A percentile compares a stretch with the other conserved stretches of the same genome.
Evolutionary conservation across 2,888 invertebrate genomes (phyloP).

Genomic region (Cheilosia grossa): DNA sequence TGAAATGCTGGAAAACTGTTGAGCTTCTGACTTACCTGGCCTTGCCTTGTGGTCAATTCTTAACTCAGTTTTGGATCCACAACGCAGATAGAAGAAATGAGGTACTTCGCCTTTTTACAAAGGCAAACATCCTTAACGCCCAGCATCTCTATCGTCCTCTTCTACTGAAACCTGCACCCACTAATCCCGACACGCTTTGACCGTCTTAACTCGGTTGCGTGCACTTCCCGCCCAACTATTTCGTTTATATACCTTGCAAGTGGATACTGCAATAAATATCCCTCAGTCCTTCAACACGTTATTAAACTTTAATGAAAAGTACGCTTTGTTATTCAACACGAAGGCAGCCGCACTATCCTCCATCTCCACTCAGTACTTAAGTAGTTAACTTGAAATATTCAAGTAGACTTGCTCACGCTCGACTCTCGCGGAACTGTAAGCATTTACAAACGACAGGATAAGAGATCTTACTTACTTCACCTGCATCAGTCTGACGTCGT

Average conservation of each 20-base stretch:
- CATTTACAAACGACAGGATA: slow-evolving; percentile 30
- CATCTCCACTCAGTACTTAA: slow-evolving; percentile 34
- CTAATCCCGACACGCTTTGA: not conserved
- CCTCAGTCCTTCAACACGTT: slow-evolving; percentile 65
- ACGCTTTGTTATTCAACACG: slow-evolving; percentile 29
- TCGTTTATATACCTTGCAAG: not conserved
- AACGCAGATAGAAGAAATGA: no score
- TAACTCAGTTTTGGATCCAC: no score
- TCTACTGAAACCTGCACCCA: no score
- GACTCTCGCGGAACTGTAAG: no score
- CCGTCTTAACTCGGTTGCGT: slow-evolving; percentile 39
- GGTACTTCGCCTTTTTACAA: no score
- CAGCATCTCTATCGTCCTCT: no score
- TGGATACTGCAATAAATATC: slow-evolving; percentile 51
- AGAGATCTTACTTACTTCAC: slow-evolving; percentile 13
- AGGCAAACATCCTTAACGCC: no score
- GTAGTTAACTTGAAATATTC: slow-evolving; percentile 65
- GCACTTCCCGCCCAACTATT: slow-evolving; percentile 32
- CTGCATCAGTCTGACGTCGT: not conserved
- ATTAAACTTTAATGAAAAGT: slow-evolving; percentile 70
- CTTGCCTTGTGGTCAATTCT: no score
- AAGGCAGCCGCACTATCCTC: not conserved
- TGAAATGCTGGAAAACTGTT: no score
- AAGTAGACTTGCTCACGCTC: slow-evolving; percentile 43
- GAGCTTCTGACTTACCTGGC: no score